phyloP scores from a whole-genome alignment of 1,140 invertebrate species.

The Cecropterus lyciades region DNA sequence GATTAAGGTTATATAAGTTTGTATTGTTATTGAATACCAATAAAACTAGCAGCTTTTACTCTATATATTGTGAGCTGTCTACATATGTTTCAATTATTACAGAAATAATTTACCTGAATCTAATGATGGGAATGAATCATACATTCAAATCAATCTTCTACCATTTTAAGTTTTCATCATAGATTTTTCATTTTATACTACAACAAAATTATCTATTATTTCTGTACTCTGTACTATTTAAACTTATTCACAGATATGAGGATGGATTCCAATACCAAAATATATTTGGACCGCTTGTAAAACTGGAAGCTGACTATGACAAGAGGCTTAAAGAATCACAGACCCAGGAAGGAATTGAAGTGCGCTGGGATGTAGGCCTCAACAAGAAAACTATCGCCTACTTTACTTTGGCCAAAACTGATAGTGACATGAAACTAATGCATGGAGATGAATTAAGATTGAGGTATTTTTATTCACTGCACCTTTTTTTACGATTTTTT shows the following conservation, averaged over 20 bases:
- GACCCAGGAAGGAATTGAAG: conserved; percentile 99
- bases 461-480: conserved; percentile 54
- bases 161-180: no score
- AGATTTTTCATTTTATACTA: no score
- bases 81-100: no score
- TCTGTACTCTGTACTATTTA: no score
- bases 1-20: not conserved
- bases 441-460: conserved; percentile 98
- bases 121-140: no score
- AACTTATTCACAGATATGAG: conserved; percentile 89
- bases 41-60: no score
- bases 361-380: conserved; percentile 98
- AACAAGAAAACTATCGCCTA: conserved; percentile 99
- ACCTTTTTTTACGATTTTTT: not conserved
- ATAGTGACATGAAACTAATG: conserved; percentile 99
- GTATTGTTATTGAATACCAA: not conserved
- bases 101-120: no score
- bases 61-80: no score
- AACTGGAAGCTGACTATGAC: conserved; percentile 99
- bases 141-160: no score
- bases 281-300: conserved; percentile 98
- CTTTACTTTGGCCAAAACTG: conserved; percentile 98
- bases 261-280: conserved; percentile 99
- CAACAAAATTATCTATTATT: no score
- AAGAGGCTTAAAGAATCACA: conserved; percentile 99